Evolutionary conservation across 2,797 vertebrate species (phyloP).

Genomic region (Mormyrus proboscirostris): DNA sequence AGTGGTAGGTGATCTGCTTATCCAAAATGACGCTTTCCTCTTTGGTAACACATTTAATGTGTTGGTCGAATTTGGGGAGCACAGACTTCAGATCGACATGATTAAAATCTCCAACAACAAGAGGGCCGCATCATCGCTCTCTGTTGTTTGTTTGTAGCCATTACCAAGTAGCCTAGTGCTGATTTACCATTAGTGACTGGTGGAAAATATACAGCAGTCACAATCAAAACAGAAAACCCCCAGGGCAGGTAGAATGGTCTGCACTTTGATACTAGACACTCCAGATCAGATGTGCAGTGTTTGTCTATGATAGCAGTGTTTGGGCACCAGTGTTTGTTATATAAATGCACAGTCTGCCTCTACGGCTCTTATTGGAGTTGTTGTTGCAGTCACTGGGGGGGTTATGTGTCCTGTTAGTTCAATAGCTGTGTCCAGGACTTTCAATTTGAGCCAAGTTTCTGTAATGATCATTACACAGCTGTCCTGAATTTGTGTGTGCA

Average conservation of each 20-base stretch:
- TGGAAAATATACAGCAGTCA: not conserved
- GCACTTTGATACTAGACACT: not conserved
- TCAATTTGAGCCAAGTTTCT: not conserved
- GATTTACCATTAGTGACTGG: not conserved
- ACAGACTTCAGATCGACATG: too few relatives aligned
- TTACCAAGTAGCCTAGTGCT: not conserved
- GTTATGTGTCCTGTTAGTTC: not conserved
- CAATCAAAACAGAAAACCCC: not conserved
- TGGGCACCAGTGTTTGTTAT: not conserved
- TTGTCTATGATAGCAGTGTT: not conserved
- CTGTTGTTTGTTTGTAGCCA: not conserved
- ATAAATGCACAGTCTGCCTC: not conserved
- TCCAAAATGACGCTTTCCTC: too few relatives aligned
- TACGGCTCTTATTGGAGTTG: not conserved
- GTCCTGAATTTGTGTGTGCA: not conserved
- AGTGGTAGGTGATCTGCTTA: too few relatives aligned
- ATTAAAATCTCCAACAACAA: too few relatives aligned
- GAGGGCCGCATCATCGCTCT: too few relatives aligned
- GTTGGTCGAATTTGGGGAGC: too few relatives aligned
- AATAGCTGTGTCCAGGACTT: not conserved
- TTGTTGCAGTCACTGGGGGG: not conserved
- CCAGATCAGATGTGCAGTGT: not conserved
- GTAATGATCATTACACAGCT: not conserved
- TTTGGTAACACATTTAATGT: too few relatives aligned
- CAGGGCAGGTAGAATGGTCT: not conserved